Conservation (phyloP, 2,113 vertebrate genomes). For the Perca schrenkii region DNA sequence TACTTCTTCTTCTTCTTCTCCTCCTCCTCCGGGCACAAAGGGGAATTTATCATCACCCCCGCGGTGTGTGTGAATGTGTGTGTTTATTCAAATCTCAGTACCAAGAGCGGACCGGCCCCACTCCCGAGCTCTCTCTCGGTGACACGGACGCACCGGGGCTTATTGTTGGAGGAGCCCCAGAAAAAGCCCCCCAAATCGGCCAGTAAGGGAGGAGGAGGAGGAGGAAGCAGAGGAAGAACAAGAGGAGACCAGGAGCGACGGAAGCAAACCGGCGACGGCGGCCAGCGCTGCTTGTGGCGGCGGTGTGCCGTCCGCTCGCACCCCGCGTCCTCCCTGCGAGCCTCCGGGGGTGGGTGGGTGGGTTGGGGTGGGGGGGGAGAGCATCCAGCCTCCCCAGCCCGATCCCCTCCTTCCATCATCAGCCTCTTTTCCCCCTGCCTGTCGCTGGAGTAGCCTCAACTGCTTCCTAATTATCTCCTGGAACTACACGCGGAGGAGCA, state of each 20-base stretch:
- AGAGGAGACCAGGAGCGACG: constrained; percentile 59
- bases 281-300: neutral
- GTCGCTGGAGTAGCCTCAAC: constrained; percentile 30
- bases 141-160: constrained; percentile 69
- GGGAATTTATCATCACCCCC: constrained; percentile 93
- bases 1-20: constrained; percentile 83
- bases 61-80: constrained; percentile 68
- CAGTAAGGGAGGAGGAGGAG: constrained; percentile 37
- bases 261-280: constrained; percentile 63
- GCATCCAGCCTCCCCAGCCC: constrained; percentile 30
- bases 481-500: constrained; percentile 63
- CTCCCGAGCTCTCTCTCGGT: constrained; percentile 82
- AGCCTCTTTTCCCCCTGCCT: neutral
- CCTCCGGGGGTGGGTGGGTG: constrained; percentile 50
- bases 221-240: constrained; percentile 69
- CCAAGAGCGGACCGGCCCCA: constrained; percentile 94
- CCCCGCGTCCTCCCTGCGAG: constrained; percentile 50
- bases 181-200: constrained; percentile 82
- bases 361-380: constrained; percentile 3
- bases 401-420: constrained; percentile 25
- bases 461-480: constrained; percentile 16
- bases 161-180: constrained; percentile 90
- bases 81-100: constrained; percentile 95
- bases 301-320: constrained; percentile 64
- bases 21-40: constrained; percentile 88